Evolutionary conservation across 2,888 invertebrate genomes (phyloP).

Genomic region (Tiliacea citrago): DNA sequence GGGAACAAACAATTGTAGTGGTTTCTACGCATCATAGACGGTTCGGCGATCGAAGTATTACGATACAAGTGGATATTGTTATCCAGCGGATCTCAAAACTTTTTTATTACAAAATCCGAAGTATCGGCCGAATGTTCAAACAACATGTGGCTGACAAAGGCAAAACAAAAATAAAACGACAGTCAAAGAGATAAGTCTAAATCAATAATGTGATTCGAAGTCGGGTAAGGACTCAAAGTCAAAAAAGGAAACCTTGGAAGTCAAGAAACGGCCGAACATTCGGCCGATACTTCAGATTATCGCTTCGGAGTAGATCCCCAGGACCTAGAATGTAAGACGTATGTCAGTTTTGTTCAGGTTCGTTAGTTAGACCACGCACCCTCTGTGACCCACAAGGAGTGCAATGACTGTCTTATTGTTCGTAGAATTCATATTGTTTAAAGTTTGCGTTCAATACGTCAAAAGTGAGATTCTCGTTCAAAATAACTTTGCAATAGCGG

Average conservation of each 20-base stretch:
- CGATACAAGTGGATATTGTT: constrained; percentile 12
- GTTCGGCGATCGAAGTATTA: constrained; percentile 29
- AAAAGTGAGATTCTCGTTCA: constrained; percentile 14
- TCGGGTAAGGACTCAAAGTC: too few relatives aligned
- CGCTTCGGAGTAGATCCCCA: not conserved
- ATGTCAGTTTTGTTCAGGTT: constrained; percentile 10
- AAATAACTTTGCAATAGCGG: constrained; percentile 19
- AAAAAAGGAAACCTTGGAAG: too few relatives aligned
- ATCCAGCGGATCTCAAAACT: constrained; percentile 19
- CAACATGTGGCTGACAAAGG: too few relatives aligned
- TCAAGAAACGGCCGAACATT: too few relatives aligned
- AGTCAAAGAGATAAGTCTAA: too few relatives aligned
- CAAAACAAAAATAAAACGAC: too few relatives aligned
- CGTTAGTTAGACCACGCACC: constrained; percentile 3
- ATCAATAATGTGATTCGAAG: too few relatives aligned
- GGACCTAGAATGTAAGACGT: constrained; percentile 5
- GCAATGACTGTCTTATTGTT: constrained; percentile 30
- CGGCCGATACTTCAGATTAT: too few relatives aligned
- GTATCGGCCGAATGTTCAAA: too few relatives aligned
- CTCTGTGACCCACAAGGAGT: constrained; percentile 22
- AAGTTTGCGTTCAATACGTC: constrained; percentile 12
- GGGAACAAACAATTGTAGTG: not conserved
- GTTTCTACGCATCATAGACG: constrained; percentile 4
- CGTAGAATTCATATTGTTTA: constrained; percentile 19
- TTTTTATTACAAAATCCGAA: constrained; percentile 21